phyloP scores from a whole-genome alignment of 2,797 vertebrate genomes.

The Lacerta agilis region DNA sequence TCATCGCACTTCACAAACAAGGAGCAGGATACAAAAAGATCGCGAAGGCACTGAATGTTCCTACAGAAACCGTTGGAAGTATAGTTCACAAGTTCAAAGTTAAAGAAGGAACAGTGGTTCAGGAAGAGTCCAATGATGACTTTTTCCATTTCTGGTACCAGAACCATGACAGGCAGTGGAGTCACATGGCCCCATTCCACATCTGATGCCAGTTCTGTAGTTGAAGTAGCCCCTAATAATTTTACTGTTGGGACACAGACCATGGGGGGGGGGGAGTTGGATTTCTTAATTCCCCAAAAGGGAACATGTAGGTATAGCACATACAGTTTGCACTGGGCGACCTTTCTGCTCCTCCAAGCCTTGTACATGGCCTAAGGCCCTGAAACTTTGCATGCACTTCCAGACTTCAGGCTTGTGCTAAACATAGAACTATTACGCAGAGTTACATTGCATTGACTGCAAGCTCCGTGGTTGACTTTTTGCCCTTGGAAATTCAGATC shows the following conservation, averaged over 20 bases:
- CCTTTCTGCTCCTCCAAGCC: background rate
- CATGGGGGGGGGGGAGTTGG: background rate
- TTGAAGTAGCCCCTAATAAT: background rate
- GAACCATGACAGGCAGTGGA: background rate
- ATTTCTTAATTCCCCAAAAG: conserved; percentile 13
- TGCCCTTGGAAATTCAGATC: background rate
- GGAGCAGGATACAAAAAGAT: no score
- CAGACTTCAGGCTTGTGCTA: background rate
- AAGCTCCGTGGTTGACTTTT: background rate
- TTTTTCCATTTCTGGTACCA: background rate
- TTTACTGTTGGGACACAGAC: background rate
- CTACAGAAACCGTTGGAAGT: no score
- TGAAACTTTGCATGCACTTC: background rate
- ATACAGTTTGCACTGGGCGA: background rate
- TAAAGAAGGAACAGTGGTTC: no score
- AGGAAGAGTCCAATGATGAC: background rate
- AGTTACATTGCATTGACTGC: background rate
- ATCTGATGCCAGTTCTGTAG: background rate
- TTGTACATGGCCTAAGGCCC: background rate
- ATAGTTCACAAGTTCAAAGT: no score
- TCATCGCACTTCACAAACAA: no score
- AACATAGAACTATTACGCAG: background rate
- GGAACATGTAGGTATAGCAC: background rate
- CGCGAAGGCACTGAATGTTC: no score
- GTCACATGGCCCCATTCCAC: background rate